phyloP scores from a whole-genome alignment of 2,888 invertebrate species.

The Abrostola triplasia region DNA sequence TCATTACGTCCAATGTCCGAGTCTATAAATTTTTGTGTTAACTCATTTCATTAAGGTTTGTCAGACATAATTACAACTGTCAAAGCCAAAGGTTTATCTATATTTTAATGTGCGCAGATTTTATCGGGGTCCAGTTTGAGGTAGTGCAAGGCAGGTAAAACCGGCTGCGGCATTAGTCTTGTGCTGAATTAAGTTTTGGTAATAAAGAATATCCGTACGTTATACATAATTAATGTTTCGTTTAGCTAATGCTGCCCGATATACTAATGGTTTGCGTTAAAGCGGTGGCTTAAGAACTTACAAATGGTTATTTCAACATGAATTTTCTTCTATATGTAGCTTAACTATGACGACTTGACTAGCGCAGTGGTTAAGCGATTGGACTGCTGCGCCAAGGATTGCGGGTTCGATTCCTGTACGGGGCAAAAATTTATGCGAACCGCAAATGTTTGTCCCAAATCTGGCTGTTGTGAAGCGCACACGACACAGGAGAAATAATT shows the following conservation, averaged over 20 bases:
- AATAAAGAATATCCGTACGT: conserved; percentile 4
- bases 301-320: too few species aligned
- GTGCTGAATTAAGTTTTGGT: conserved; percentile 6
- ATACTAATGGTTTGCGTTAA: too few species aligned
- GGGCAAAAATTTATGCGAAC: too few species aligned
- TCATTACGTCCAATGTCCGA: neutral
- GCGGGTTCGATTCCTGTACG: too few species aligned
- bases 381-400: too few species aligned
- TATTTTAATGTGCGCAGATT: conserved; percentile 4
- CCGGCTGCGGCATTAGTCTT: conserved; percentile 6
- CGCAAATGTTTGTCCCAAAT: too few species aligned
- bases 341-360: too few species aligned
- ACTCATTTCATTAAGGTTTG: neutral
- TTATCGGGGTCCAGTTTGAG: conserved; percentile 6
- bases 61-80: neutral
- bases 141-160: conserved; percentile 4
- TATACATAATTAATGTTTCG: neutral
- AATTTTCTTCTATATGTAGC: too few species aligned
- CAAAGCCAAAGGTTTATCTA: conserved; percentile 1
- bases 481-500: too few species aligned
- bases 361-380: too few species aligned
- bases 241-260: neutral
- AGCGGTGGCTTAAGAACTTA: too few species aligned
- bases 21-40: conserved; percentile 1
- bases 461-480: too few species aligned